Evolutionary conservation across 2,888 invertebrate species (phyloP), one percentile per base, ranked within the genome.

Genomic region (Brassicogethes aeneus): DNA sequence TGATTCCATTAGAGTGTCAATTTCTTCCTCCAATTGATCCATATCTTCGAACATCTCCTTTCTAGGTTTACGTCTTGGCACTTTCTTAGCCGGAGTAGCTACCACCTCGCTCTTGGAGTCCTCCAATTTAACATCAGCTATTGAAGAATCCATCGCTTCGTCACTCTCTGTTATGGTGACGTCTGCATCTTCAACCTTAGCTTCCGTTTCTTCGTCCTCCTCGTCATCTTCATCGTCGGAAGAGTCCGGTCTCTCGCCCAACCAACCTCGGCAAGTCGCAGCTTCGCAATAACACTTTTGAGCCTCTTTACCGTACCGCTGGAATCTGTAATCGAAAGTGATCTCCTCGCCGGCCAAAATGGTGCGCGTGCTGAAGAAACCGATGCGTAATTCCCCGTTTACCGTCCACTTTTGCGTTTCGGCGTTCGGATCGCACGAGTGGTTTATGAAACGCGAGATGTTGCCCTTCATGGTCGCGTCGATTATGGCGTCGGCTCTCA

Each of bases 361-460:
- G 17, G 80, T 79, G 49, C 85, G 76, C 46, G 83, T 84, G 52
- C 94, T 87, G 69, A 99, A 99, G 72, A 99, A 99, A 0, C 99
- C 99, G 55, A 99, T 91, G 50, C 97, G 75, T 34, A 96, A 70
- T 64, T 93, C 91, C 1, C 91, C 91, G 58, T 90, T 90, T 0
- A 91, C 91, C 0, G 90, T 91, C 91, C 91, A 92, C 70, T 99
- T 99, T 69, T 99, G 96, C 0, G 97, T 97, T 70, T 94, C 94
- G 2, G 95, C 90, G 66, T 99, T 99, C 0, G 99, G 99, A 56
- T 96, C 94, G 65, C 99, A 99, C 34, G 95, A 95, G 65, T 99
- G 99, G 69, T 99, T 99, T 54, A 99, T 95, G 62, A 97, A 99
- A 31, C 99, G 75, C 0, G 97, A 96, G 44, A 91, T 82, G 64